Evolutionary conservation across 2,888 invertebrate species (phyloP).

Genomic region (Dynastes hyllus): DNA sequence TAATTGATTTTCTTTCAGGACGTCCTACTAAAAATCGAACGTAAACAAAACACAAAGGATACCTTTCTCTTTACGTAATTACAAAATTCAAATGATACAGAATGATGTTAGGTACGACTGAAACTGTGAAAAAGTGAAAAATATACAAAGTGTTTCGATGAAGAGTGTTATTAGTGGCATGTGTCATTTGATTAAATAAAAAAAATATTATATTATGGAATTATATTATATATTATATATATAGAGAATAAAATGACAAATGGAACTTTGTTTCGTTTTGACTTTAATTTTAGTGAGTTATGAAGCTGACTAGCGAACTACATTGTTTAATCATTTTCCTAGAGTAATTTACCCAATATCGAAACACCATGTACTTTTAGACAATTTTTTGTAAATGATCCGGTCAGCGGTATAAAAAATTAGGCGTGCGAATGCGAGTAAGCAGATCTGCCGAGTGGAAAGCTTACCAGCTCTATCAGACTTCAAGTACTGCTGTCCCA

Average conservation of each 20-base stretch:
- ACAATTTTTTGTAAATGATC: slow-evolving; percentile 28
- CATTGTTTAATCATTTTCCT: no score
- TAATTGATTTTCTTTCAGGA: slow-evolving; percentile 10
- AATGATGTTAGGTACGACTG: slow-evolving; percentile 18
- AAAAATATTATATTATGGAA: neutral
- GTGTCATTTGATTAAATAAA: neutral
- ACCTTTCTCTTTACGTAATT: neutral
- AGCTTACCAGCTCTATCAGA: slow-evolving; percentile 88
- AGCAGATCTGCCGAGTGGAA: slow-evolving; percentile 53
- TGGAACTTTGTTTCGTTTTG: no score
- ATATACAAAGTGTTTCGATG: slow-evolving; percentile 29
- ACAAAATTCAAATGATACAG: slow-evolving; percentile 26
- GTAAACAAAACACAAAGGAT: neutral
- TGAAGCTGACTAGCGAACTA: no score
- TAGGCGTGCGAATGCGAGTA: slow-evolving; percentile 50
- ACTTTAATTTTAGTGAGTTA: no score
- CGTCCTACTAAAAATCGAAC: neutral
- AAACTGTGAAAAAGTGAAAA: neutral
- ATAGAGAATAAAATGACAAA: neutral
- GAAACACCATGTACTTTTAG: slow-evolving; percentile 27
- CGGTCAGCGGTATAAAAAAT: slow-evolving; percentile 31
- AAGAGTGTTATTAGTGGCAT: neutral
- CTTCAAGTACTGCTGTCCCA: slow-evolving; percentile 89
- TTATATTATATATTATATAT: no score
- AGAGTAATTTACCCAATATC: slow-evolving; percentile 41